A percentile compares a stretch with the other conserved stretches of the same genome.
Conservation (phyloP, 2,113 vertebrate genomes). For the Axis porcinus region DNA sequence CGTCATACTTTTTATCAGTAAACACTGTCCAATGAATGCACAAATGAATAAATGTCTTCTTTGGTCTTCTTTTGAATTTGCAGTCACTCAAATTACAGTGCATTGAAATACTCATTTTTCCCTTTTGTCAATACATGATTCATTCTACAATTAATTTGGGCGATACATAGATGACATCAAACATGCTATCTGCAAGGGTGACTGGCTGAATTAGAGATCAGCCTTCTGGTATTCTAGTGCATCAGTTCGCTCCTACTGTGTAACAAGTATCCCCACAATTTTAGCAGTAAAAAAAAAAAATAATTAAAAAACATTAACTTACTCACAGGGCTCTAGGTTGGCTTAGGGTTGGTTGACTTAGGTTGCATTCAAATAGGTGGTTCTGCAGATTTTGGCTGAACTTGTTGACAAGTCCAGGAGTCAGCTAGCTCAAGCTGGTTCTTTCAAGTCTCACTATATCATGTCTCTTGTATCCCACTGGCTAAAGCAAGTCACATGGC, state of each 20-base stretch:
- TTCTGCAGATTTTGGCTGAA: neutral
- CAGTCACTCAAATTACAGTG: neutral
- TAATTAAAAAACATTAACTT: neutral
- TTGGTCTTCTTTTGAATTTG: neutral
- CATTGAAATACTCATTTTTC: neutral
- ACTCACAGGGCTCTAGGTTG: neutral
- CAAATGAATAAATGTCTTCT: neutral
- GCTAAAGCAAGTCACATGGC: neutral
- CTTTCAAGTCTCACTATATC: neutral
- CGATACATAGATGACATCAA: neutral
- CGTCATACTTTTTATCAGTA: neutral
- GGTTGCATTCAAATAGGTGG: neutral
- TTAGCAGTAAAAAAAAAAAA: neutral
- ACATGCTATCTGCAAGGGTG: neutral
- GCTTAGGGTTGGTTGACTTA: neutral
- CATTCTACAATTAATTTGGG: neutral
- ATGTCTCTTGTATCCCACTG: neutral
- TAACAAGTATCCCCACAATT: neutral
- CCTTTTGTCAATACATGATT: neutral
- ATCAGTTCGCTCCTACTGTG: neutral
- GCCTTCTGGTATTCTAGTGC: neutral
- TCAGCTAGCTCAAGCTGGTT: neutral
- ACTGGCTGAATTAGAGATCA: neutral
- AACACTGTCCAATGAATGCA: neutral
- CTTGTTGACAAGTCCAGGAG: neutral